These are phyloP conservation scores for Anguilla rostrata DNA, from an alignment of 2,113 vertebrate species.

Conservation along the genomic window DNA sequence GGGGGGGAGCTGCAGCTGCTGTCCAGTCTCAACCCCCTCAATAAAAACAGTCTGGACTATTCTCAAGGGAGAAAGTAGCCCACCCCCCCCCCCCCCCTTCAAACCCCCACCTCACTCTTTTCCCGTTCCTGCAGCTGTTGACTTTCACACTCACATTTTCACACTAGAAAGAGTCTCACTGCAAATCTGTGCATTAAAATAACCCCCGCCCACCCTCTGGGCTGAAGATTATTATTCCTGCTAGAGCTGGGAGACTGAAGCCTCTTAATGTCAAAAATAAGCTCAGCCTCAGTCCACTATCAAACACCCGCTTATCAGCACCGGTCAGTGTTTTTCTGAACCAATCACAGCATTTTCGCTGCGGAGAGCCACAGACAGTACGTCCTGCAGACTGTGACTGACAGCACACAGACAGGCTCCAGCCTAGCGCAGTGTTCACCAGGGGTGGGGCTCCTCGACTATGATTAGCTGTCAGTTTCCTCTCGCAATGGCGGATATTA, in stretches of 20 bases:
- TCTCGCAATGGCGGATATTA: conserved; percentile 3
- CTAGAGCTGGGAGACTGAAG: too few species aligned
- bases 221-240: too few species aligned
- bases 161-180: not conserved
- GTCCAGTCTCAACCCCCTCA: conserved; percentile 19
- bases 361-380: not conserved
- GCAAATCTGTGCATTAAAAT: not conserved
- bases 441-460: too few species aligned
- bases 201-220: too few species aligned
- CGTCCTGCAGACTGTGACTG: too few species aligned
- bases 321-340: not conserved
- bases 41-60: not conserved
- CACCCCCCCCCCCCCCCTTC: not conserved
- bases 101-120: conserved; percentile 9
- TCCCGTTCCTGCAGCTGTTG: conserved; percentile 61
- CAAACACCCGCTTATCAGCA: not conserved
- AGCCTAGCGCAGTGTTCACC: too few species aligned
- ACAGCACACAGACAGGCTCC: too few species aligned
- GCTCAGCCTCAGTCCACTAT: too few species aligned
- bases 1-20: conserved; percentile 54
- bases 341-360: not conserved
- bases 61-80: conserved; percentile 6
- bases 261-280: too few species aligned
- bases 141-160: conserved; percentile 43
- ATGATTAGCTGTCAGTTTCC: not conserved